These are phyloP conservation scores for Maniola jurtina DNA, from an alignment of 1,140 invertebrate species.

Conservation along the genomic window DNA sequence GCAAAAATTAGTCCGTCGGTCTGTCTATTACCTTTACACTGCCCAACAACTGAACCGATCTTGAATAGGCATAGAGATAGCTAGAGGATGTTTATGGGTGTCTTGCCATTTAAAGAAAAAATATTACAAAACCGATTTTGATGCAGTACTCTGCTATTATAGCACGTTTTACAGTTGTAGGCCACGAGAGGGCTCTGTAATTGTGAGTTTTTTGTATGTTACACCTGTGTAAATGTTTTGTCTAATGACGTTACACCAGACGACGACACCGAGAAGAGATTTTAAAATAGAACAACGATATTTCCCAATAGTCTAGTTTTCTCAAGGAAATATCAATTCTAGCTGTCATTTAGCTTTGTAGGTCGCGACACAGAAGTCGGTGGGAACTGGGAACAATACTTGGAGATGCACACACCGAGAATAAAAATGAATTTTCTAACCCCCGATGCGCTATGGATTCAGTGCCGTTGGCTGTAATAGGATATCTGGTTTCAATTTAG, in stretches of 20 bases:
- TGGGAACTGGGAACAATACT: slow-evolving; percentile 9
- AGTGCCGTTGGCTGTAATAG: neutral
- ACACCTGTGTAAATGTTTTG: too few species aligned
- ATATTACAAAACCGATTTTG: too few species aligned
- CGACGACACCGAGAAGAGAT: neutral
- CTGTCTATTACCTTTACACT: too few species aligned
- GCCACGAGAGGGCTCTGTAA: too few species aligned
- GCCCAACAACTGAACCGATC: too few species aligned
- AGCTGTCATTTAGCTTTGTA: slow-evolving; percentile 17
- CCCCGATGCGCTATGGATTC: neutral
- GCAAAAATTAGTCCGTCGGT: too few species aligned
- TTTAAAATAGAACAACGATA: slow-evolving; percentile 21
- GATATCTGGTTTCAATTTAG: neutral
- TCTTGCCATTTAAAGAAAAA: too few species aligned
- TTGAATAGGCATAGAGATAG: too few species aligned
- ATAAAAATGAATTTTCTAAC: slow-evolving; percentile 13
- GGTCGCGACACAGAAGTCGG: slow-evolving; percentile 10
- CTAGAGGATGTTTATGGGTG: too few species aligned
- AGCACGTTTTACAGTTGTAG: too few species aligned
- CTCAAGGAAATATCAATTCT: slow-evolving; percentile 24
- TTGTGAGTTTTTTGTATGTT: too few species aligned
- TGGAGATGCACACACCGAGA: slow-evolving; percentile 8
- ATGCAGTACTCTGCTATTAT: too few species aligned
- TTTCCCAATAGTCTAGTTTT: slow-evolving; percentile 23
- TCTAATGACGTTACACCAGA: neutral